Conservation (phyloP, 2,797 vertebrate genomes). For the Coracias cyanogaster region DNA sequence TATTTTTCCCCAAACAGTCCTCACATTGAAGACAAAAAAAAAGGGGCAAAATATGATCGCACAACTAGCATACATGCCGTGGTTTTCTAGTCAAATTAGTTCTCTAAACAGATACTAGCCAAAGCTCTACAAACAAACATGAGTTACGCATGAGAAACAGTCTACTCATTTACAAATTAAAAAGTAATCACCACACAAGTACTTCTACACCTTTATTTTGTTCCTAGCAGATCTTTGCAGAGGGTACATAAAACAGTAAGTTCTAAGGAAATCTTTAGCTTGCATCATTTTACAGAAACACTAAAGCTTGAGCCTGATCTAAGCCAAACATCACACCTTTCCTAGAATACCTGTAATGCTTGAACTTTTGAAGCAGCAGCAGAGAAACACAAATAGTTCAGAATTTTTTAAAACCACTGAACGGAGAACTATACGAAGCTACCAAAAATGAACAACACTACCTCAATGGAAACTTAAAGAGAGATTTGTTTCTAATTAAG, state of each 20-base stretch:
- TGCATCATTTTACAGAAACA: slow-evolving; percentile 38
- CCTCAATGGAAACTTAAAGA: neutral
- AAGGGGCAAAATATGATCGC: neutral
- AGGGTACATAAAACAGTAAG: neutral
- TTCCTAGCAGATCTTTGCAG: neutral
- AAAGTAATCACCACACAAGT: neutral
- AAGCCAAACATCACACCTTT: neutral
- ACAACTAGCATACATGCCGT: neutral
- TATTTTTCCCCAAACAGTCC: neutral
- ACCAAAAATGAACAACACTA: neutral
- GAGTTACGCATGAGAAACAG: neutral
- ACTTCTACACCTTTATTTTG: neutral
- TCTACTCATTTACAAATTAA: neutral
- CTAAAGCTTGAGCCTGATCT: slow-evolving; percentile 40
- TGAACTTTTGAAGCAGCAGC: neutral
- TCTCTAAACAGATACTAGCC: neutral
- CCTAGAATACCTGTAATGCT: neutral
- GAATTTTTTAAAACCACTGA: neutral
- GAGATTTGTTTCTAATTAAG: neutral
- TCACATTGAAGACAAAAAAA: neutral
- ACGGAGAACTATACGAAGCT: neutral
- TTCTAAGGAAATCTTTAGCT: slow-evolving; percentile 34
- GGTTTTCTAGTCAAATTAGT: neutral
- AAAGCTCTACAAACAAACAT: neutral
- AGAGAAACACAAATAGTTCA: neutral